These are phyloP conservation scores for Chorisops tibialis DNA, from an alignment of 2,888 invertebrate genomes.

Conservation along the genomic window DNA sequence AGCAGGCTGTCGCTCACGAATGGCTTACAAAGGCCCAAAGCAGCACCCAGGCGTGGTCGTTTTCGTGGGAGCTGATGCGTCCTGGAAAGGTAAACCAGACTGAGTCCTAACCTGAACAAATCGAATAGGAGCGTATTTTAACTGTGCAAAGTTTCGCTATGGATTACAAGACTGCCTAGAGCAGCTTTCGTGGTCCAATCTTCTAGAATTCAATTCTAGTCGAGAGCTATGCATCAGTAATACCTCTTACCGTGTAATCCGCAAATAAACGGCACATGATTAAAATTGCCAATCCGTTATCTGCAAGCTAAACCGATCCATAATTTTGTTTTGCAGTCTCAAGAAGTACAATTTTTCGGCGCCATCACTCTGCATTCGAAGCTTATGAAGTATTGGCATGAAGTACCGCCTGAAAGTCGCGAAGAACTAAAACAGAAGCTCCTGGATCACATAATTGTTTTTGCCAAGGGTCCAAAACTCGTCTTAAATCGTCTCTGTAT, in stretches of 20 bases:
- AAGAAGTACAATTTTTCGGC: slow-evolving; percentile 91
- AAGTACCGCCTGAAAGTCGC: slow-evolving; percentile 78
- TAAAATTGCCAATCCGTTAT: background rate
- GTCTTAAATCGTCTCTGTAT: slow-evolving; percentile 84
- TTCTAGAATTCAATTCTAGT: no score
- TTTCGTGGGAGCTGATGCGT: slow-evolving; percentile 85
- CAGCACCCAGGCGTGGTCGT: slow-evolving; percentile 87
- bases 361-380: slow-evolving; percentile 88
- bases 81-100: slow-evolving; percentile 65
- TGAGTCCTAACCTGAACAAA: background rate
- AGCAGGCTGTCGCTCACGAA: slow-evolving; percentile 74
- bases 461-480: slow-evolving; percentile 78
- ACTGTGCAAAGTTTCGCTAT: no score
- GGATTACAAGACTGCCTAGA: no score
- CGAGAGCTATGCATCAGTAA: no score
- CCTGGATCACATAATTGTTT: slow-evolving; percentile 71
- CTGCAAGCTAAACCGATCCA: no score
- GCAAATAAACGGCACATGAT: background rate
- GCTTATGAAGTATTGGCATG: slow-evolving; percentile 81
- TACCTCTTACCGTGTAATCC: no score
- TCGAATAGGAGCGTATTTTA: no score
- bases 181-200: no score
- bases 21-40: slow-evolving; percentile 84
- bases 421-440: slow-evolving; percentile 73
- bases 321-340: slow-evolving; percentile 58